Base-by-base conservation (phyloP, 2,113 vertebrate species). In the Bujurquina vittata region DNA sequence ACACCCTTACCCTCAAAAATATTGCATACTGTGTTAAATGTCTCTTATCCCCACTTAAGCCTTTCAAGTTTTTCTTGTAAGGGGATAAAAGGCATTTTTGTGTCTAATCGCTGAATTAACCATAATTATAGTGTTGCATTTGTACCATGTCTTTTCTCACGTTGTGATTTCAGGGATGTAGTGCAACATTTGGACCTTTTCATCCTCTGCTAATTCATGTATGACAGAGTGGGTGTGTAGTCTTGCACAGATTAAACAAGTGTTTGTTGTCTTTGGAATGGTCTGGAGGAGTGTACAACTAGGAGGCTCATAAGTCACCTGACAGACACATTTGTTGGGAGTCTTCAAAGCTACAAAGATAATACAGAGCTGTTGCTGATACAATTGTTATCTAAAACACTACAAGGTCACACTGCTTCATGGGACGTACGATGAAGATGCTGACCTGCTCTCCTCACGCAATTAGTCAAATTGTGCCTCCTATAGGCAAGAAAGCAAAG, bases 261-360 rank as follows among this genome's bases (percentile, higher is more conserved):
- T 80, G 3, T 79, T 86, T 92, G 77, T 93, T 92, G 62, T 78
- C 17, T 84, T 90, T 90, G 87, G 88, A 90, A 35, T 14, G 31
- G 61, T 22, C 83, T 67, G 55, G 23, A 59, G 63, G 29, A 75
- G 72, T 56, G 26, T 29, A 77, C 79, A 37, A 15, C 60, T 40
- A 22, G 29, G 67, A 81, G 57, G 54, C n/a, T 87, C 69, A 77
- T 84, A 74, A 77, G 69, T 88, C 84, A 76, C 33, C 65, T 55
- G 80, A 80, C n/a, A 84, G 59, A 83, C 18, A 29, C 63, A 77
- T 73, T 49, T 73, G 37, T 29, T 37, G 75, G 40, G 33, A 83
- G 54, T 72, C 81, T 78, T 84, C 40, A 63, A 37, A 61, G 29
- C 61, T 26, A 17, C 26, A 11, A 23, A 65, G 80, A 77, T 23